Base-by-base conservation (phyloP, 2,888 invertebrate species). In the Spilosoma lubricipeda region DNA sequence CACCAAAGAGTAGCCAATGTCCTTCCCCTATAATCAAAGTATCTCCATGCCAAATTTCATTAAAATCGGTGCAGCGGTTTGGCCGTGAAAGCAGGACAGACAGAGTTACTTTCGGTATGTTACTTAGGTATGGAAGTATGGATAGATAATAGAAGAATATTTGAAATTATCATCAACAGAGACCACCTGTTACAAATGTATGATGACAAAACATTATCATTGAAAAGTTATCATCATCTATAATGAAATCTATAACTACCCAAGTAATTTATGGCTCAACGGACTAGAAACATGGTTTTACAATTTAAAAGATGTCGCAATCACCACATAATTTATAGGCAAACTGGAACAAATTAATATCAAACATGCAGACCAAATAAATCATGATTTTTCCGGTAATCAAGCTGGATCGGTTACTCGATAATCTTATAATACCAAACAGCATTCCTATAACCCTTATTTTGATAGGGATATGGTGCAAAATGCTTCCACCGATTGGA, bases 311-410 rank as follows among this genome's bases (percentile, higher is more conserved):
- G 65, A 27, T 15, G 42, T 42, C 30, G 23, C n/a, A 67, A 42
- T 67, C 45, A 45, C 56, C 39, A 70, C 11, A 23, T 52, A 48
- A 65, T 18, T 59, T 48, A 66, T n/a, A 72, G 15, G 11, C 66
- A 68, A 79, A 64, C 45, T 27, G 63, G 30, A 70, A 64, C 23
- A 39, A 27, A 63, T 33, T 33, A 13, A 65, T 33, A 65, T 64
- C 23, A 56, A 27, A 70, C 33, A 63, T 42, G 27, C 56, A 67
- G 45, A 67, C 7, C 11, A 63, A 73, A 65, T 73, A 68, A 73
- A 73, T 59, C 48, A 64, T 65, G 66, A 75, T 72, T 68, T 88
- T 84, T 81, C 82, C 78, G 69, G 80, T 86, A 88, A 86, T 85
- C 83, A 88, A 85, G 82, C 81, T 80, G 30, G 67, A 76, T 73